Evolutionary conservation across 2,888 invertebrate species (phyloP).

Genomic region (Ormyrus nitidulus): DNA sequence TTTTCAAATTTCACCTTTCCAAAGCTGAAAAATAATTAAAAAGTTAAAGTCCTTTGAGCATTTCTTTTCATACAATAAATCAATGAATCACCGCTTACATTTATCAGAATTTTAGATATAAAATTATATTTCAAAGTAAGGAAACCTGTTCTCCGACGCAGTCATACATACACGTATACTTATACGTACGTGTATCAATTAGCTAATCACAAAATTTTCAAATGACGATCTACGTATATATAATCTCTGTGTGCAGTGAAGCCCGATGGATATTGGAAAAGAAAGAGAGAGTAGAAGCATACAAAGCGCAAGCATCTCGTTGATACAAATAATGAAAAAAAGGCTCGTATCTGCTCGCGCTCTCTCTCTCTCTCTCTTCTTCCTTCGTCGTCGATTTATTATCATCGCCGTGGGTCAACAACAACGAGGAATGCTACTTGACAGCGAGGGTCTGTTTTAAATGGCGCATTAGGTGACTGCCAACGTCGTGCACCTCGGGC

Average conservation of each 20-base stretch:
- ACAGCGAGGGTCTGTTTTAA: constrained; percentile 88
- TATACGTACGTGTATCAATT: constrained; percentile 31
- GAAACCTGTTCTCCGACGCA: constrained; percentile 21
- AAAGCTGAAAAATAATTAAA: too few species aligned
- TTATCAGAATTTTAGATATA: too few species aligned
- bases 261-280: constrained; percentile 27
- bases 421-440: constrained; percentile 77
- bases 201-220: constrained; percentile 41
- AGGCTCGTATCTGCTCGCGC: not conserved
- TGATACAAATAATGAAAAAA: not conserved
- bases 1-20: too few species aligned
- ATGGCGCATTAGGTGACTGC: constrained; percentile 86
- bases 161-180: constrained; percentile 18
- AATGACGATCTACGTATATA: constrained; percentile 42
- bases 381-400: not conserved
- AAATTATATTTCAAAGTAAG: constrained; percentile 26
- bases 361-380: not conserved
- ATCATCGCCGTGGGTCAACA: constrained; percentile 23
- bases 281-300: constrained; percentile 14
- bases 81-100: too few species aligned
- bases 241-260: constrained; percentile 47
- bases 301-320: not conserved
- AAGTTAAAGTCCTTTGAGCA: too few species aligned
- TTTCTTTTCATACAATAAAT: too few species aligned
- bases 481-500: constrained; percentile 91